Conservation (phyloP, 2,113 vertebrate species). For the Mus spicilegus region DNA sequence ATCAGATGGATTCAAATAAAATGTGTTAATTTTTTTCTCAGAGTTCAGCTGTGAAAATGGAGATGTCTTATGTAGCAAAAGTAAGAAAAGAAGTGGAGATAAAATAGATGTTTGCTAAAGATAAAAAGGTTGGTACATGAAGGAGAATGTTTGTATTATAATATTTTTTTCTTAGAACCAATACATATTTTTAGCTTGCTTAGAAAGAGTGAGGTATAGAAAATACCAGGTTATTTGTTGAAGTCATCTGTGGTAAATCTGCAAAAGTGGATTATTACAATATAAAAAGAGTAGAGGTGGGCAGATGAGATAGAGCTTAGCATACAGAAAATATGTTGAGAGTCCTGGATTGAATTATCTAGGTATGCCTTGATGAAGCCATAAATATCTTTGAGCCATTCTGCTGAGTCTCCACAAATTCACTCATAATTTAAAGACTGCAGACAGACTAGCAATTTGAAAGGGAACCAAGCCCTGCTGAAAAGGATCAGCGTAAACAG, state of each 20-base stretch:
- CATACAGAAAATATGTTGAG: background rate
- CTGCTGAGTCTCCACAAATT: slow-evolving; percentile 54
- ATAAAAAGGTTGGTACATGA: slow-evolving; percentile 31
- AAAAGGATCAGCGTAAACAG: background rate
- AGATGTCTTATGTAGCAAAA: slow-evolving; percentile 72
- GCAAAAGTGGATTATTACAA: background rate
- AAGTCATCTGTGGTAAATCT: background rate
- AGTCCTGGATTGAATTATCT: slow-evolving; percentile 53
- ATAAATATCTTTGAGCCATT: slow-evolving; percentile 33
- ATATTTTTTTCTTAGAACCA: slow-evolving; percentile 7
- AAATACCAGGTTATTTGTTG: background rate
- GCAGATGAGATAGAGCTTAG: background rate
- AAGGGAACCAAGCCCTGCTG: background rate
- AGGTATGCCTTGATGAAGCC: slow-evolving; percentile 23
- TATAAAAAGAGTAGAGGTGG: background rate
- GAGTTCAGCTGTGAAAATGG: slow-evolving; percentile 80
- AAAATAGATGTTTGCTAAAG: slow-evolving; percentile 66
- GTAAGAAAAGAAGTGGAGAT: slow-evolving; percentile 61
- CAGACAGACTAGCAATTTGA: slow-evolving; percentile 38
- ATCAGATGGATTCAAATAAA: slow-evolving; percentile 81
- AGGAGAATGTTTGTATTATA: slow-evolving; percentile 54
- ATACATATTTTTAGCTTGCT: background rate
- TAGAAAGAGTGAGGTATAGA: background rate
- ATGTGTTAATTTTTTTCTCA: slow-evolving; percentile 81
- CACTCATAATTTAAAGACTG: slow-evolving; percentile 54